Percentiles rank a stretch among this genome's conserved stretches.
Conservation (phyloP, 2,113 vertebrate genomes). For the Setophaga petechia region DNA sequence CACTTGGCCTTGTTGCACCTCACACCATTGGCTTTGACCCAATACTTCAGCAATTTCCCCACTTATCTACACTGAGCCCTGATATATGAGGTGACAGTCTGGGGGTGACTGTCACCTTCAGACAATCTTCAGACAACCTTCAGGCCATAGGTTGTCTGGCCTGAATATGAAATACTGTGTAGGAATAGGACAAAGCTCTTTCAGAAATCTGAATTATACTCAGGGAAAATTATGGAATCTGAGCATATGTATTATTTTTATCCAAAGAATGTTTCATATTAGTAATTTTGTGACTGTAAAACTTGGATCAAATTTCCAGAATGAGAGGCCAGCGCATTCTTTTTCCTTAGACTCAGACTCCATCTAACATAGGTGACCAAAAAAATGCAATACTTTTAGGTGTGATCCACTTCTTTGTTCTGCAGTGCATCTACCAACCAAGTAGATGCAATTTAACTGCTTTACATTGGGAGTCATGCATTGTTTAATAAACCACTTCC, state of each 20-base stretch:
- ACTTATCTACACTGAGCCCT: background rate
- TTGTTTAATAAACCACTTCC: background rate
- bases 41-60: background rate
- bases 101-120: background rate
- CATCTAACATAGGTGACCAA: background rate
- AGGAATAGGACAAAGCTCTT: background rate
- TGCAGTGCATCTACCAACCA: rapidly evolving
- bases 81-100: background rate
- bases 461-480: rapidly evolving
- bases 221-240: background rate
- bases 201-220: background rate
- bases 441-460: background rate
- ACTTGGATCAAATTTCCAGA: background rate
- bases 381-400: background rate
- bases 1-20: background rate
- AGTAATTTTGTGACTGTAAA: background rate
- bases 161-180: background rate
- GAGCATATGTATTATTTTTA: background rate
- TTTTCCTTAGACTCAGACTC: background rate
- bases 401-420: background rate
- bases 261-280: background rate
- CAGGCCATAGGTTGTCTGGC: background rate
- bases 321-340: background rate
- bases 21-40: background rate
- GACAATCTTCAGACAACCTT: no score